phyloP scores from a whole-genome alignment of 2,797 vertebrate genomes.

The Austrolebias charrua region DNA sequence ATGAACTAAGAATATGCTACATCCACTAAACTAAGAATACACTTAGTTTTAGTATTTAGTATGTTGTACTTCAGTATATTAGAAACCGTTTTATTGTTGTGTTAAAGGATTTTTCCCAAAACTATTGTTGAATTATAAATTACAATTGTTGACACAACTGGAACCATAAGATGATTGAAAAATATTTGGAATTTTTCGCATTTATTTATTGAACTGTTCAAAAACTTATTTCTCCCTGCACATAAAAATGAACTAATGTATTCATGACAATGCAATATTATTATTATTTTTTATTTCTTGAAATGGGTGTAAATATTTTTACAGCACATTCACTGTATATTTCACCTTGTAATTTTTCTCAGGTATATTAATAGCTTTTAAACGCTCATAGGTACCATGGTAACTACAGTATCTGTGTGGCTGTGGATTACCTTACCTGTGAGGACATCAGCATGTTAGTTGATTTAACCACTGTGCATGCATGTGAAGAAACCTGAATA shows the following conservation, averaged over 20 bases:
- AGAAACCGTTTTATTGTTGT: too few species aligned
- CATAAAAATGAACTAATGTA: slow-evolving; percentile 21
- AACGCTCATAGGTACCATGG: neutral
- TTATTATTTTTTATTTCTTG: neutral
- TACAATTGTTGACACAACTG: too few species aligned
- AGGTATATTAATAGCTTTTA: slow-evolving; percentile 47
- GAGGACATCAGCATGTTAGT: slow-evolving; percentile 44
- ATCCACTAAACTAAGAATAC: too few species aligned
- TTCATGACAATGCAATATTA: neutral
- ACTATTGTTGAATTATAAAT: too few species aligned
- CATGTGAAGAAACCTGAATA: slow-evolving; percentile 44
- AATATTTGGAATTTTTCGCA: neutral
- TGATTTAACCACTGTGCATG: slow-evolving; percentile 51
- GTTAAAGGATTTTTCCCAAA: too few species aligned
- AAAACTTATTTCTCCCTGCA: slow-evolving; percentile 28
- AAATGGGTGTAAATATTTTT: slow-evolving; percentile 16
- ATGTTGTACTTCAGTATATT: too few species aligned
- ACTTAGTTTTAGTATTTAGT: too few species aligned
- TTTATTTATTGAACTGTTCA: slow-evolving; percentile 9
- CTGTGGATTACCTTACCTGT: slow-evolving; percentile 26
- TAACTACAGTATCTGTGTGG: slow-evolving; percentile 16
- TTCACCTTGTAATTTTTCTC: slow-evolving; percentile 43
- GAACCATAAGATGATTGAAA: too few species aligned
- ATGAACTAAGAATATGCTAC: too few species aligned
- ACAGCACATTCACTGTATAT: slow-evolving; percentile 9